Evolutionary conservation across 2,888 invertebrate genomes (phyloP).

Genomic region (Drosophila tripunctata): DNA sequence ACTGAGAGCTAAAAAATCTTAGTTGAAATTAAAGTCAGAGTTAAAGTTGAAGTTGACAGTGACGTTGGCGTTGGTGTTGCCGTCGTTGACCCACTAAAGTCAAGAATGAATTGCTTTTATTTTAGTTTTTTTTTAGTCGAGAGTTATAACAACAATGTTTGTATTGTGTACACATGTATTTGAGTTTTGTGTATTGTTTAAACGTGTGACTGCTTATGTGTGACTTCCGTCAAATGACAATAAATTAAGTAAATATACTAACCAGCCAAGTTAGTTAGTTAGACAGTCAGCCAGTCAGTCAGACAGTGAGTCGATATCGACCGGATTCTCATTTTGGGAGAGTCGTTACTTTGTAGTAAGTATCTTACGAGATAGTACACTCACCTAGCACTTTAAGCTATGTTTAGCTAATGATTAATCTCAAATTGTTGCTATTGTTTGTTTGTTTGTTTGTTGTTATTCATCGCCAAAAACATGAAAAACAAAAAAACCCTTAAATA

Average conservation of each 20-base stretch:
- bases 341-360: neutral
- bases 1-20: neutral
- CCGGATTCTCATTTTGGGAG: too few relatives aligned
- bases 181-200: neutral
- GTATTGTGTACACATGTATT: neutral
- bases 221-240: constrained; percentile 74
- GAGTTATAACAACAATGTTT: constrained; percentile 23
- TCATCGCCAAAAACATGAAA: constrained; percentile 55
- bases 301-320: constrained; percentile 1
- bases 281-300: too few relatives aligned
- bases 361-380: constrained; percentile 48
- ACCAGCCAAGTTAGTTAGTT: constrained; percentile 11
- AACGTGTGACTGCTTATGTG: constrained; percentile 39
- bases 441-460: constrained; percentile 47
- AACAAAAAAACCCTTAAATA: constrained; percentile 64
- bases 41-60: neutral
- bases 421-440: constrained; percentile 37
- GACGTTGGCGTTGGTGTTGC: neutral
- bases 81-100: constrained; percentile 70
- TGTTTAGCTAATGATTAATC: constrained; percentile 56
- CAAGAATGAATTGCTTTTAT: constrained; percentile 71
- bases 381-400: constrained; percentile 24
- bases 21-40: neutral
- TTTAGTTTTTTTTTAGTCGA: constrained; percentile 37
- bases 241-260: constrained; percentile 68